Evolutionary conservation across 2,113 vertebrate genomes (phyloP).

Genomic region (Camelus dromedarius): DNA sequence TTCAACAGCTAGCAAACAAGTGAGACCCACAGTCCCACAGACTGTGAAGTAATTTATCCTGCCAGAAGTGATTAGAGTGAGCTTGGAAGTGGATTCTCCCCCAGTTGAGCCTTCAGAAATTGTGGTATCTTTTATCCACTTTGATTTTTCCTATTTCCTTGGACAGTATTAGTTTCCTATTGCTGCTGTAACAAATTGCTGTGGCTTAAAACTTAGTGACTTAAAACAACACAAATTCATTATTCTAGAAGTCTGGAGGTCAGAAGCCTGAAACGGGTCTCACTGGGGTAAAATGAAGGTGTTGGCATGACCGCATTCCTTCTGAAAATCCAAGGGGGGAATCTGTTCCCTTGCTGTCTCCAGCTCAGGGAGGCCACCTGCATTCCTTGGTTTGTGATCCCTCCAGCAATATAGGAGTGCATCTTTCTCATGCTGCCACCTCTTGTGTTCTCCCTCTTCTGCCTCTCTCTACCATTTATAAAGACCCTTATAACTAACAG

Average conservation of each 20-base stretch:
- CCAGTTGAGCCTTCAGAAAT: neutral
- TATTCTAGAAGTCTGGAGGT: neutral
- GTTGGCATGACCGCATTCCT: neutral
- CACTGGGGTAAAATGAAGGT: neutral
- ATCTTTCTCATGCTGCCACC: neutral
- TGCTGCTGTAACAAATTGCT: neutral
- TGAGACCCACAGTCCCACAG: neutral
- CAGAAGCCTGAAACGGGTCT: neutral
- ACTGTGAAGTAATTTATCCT: neutral
- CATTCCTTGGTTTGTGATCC: neutral
- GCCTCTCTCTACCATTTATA: neutral
- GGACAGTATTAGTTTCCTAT: neutral
- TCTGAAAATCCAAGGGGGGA: neutral
- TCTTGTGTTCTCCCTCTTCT: neutral
- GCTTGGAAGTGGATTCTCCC: neutral
- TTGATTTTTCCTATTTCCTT: neutral
- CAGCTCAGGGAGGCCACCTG: neutral
- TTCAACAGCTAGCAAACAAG: neutral
- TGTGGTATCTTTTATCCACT: neutral
- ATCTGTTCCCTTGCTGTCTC: neutral
- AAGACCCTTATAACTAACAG: neutral
- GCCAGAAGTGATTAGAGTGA: neutral
- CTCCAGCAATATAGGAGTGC: neutral
- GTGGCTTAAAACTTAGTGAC: neutral
- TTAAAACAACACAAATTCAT: constrained; percentile 16